A percentile compares a stretch with the other conserved stretches of the same genome.
These are phyloP conservation scores for Apodemia zela DNA, from an alignment of 2,888 invertebrate species.

Conservation along the genomic window DNA sequence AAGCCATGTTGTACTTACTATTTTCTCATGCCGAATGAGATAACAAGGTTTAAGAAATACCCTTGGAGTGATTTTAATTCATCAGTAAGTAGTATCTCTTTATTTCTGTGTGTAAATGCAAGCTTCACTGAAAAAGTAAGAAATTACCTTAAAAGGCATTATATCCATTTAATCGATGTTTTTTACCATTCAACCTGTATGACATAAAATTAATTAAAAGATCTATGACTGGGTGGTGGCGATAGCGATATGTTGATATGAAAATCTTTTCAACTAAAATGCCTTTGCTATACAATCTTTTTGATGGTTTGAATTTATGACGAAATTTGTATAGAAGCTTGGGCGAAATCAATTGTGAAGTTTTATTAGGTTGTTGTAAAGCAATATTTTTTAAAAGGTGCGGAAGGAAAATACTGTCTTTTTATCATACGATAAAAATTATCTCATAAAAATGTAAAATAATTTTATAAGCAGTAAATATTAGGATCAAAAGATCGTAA, in stretches of 20 bases:
- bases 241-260: background rate
- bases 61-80: no score
- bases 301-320: slow-evolving; percentile 9
- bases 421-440: background rate
- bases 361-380: slow-evolving; percentile 3
- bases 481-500: no score
- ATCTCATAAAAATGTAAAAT: background rate
- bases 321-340: background rate
- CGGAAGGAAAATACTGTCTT: background rate
- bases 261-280: background rate
- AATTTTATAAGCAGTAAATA: background rate
- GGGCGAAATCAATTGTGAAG: slow-evolving; percentile 1
- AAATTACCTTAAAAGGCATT: no score
- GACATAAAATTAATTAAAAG: no score
- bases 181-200: no score
- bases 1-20: no score
- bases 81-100: no score
- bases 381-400: background rate
- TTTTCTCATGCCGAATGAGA: no score
- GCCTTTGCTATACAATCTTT: background rate
- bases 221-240: background rate
- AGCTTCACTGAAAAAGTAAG: no score
- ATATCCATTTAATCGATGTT: no score
- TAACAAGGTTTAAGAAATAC: no score
- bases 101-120: no score